These are phyloP conservation scores for Azorinus chamasolen DNA, from an alignment of 2,888 invertebrate genomes.

Conservation along the genomic window DNA sequence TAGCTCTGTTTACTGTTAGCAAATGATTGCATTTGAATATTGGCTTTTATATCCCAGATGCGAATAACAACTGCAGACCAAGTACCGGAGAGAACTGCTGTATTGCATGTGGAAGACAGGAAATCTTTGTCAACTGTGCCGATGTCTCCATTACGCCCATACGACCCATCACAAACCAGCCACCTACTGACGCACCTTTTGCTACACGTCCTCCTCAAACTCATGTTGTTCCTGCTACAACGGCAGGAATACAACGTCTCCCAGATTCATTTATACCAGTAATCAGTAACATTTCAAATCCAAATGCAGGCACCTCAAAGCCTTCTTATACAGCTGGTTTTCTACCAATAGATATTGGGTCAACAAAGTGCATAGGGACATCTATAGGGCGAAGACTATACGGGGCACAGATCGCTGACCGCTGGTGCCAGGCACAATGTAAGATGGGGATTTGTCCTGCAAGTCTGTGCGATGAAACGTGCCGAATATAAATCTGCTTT, in stretches of 20 bases:
- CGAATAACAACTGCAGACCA: constrained; percentile 38
- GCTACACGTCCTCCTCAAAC: no score
- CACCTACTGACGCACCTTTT: not conserved
- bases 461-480: constrained; percentile 3
- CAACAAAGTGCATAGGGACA: not conserved
- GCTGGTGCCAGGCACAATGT: constrained; percentile 11
- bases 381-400: constrained; percentile 3
- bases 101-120: constrained; percentile 40
- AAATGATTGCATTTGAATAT: no score
- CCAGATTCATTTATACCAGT: constrained; percentile 2
- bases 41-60: constrained; percentile 31
- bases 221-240: not conserved
- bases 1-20: no score
- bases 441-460: not conserved
- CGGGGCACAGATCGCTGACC: not conserved
- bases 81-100: constrained; percentile 24
- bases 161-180: not conserved
- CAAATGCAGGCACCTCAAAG: not conserved
- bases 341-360: constrained; percentile 4
- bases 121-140: constrained; percentile 44
- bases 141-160: constrained; percentile 31
- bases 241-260: constrained; percentile 4
- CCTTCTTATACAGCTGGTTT: not conserved
- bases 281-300: not conserved
- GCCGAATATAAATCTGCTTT: not conserved